Conservation (phyloP, 1,140 invertebrate species). For the Neodiprion virginianus region DNA sequence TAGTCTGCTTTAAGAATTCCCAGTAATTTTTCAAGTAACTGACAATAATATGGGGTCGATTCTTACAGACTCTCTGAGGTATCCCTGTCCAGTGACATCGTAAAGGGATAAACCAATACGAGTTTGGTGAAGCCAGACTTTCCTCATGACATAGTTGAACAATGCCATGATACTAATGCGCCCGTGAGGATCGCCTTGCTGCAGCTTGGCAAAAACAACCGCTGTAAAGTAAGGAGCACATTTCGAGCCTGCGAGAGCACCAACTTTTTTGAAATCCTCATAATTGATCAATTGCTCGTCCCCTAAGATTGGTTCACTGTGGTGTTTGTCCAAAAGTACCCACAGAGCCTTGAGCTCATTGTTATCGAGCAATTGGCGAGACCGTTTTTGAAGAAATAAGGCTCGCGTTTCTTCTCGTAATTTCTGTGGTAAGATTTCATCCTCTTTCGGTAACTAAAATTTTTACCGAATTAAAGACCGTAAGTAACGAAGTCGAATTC, state of each 20-base stretch:
- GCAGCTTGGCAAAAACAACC: slow-evolving; percentile 84
- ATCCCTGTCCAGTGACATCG: slow-evolving; percentile 92
- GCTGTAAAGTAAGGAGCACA: slow-evolving; percentile 81
- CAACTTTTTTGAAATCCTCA: slow-evolving; percentile 81
- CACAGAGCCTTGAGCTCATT: slow-evolving; percentile 87
- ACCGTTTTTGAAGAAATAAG: slow-evolving; percentile 84
- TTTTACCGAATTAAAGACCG: not conserved
- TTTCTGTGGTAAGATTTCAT: slow-evolving; percentile 79
- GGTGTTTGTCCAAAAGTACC: slow-evolving; percentile 81
- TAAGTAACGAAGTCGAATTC: too few species aligned
- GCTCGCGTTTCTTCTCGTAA: slow-evolving; percentile 87
- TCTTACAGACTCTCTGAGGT: slow-evolving; percentile 83
- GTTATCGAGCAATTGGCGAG: slow-evolving; percentile 83
- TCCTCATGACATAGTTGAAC: slow-evolving; percentile 95
- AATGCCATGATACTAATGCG: slow-evolving; percentile 82
- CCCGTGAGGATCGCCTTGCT: slow-evolving; percentile 83
- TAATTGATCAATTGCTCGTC: slow-evolving; percentile 89
- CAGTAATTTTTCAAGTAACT: not conserved
- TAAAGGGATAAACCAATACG: slow-evolving; percentile 91
- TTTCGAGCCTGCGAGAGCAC: slow-evolving; percentile 69
- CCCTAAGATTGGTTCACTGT: slow-evolving; percentile 71
- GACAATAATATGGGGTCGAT: not conserved
- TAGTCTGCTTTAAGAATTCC: not conserved
- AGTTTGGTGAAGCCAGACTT: slow-evolving; percentile 93
- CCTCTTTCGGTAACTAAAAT: slow-evolving; percentile 71